Evolutionary conservation across 2,113 vertebrate genomes (phyloP).

Genomic region (Brienomyrus brachyistius): DNA sequence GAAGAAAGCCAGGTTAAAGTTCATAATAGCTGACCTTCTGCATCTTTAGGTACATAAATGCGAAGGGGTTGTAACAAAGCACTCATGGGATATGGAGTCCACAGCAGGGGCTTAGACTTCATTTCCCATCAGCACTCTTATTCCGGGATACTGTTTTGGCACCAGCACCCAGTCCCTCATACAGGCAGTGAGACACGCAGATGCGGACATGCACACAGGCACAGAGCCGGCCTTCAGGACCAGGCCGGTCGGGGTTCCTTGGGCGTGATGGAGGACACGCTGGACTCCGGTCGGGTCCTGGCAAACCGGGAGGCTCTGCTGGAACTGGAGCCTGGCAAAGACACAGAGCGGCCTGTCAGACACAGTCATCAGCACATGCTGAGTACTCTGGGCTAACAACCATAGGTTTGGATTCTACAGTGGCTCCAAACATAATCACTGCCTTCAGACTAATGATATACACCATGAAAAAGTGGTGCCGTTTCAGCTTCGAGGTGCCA

Average conservation of each 20-base stretch:
- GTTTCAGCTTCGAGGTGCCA: neutral
- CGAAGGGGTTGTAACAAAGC: neutral
- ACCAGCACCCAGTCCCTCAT: neutral
- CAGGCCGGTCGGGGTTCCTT: conserved; percentile 65
- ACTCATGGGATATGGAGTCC: conserved; percentile 1
- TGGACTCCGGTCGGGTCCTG: conserved; percentile 48
- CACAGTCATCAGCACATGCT: neutral
- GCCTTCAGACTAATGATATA: neutral
- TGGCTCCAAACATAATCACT: neutral
- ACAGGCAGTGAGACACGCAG: neutral
- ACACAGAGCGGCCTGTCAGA: neutral
- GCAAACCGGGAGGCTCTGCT: conserved; percentile 51
- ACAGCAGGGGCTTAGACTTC: neutral
- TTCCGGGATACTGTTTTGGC: neutral
- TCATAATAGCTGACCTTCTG: neutral
- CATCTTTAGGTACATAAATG: neutral
- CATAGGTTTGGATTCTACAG: neutral
- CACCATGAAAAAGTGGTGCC: neutral
- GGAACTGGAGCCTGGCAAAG: conserved; percentile 49
- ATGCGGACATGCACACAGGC: neutral
- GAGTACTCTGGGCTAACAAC: neutral
- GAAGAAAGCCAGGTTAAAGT: neutral
- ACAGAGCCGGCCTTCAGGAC: conserved; percentile 52
- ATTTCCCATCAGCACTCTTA: neutral
- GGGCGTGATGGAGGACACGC: conserved; percentile 38